Percentiles rank a stretch among this genome's conserved stretches.
phyloP scores from a whole-genome alignment of 1,140 invertebrate genomes.

The Acromyrmex charruanus region DNA sequence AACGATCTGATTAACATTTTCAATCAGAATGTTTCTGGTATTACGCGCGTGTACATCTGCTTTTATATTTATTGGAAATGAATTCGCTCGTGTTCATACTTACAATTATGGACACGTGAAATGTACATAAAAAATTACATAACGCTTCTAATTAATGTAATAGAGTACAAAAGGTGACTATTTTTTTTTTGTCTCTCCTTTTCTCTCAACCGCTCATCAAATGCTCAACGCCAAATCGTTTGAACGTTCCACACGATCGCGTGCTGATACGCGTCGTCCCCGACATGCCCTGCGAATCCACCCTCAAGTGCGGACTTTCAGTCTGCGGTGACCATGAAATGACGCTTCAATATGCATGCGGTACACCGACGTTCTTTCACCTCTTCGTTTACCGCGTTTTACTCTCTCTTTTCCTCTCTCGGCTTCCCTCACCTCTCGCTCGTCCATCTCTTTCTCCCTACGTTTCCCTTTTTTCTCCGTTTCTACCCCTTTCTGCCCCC shows the following conservation, averaged over 20 bases:
- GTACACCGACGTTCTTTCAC: slow-evolving; percentile 71
- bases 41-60: not conserved
- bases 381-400: slow-evolving; percentile 55
- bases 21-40: slow-evolving; percentile 8
- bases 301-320: slow-evolving; percentile 65
- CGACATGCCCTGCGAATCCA: slow-evolving; percentile 23
- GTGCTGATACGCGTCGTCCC: slow-evolving; percentile 34
- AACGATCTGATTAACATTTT: slow-evolving; percentile 16
- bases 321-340: slow-evolving; percentile 80
- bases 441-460: slow-evolving; percentile 11
- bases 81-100: not conserved
- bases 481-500: not conserved
- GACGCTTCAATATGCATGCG: slow-evolving; percentile 80
- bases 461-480: slow-evolving; percentile 5
- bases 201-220: slow-evolving; percentile 13
- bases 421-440: not conserved
- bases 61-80: slow-evolving; percentile 15
- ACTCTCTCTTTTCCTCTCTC: slow-evolving; percentile 29
- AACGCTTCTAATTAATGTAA: slow-evolving; percentile 6
- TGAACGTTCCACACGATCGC: slow-evolving; percentile 47
- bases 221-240: slow-evolving; percentile 32
- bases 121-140: not conserved
- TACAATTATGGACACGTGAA: not conserved
- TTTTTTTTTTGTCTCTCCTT: not conserved
- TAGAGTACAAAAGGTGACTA: not conserved